phyloP scores from a whole-genome alignment of 2,113 vertebrate species.

The Eclectus roratus region DNA sequence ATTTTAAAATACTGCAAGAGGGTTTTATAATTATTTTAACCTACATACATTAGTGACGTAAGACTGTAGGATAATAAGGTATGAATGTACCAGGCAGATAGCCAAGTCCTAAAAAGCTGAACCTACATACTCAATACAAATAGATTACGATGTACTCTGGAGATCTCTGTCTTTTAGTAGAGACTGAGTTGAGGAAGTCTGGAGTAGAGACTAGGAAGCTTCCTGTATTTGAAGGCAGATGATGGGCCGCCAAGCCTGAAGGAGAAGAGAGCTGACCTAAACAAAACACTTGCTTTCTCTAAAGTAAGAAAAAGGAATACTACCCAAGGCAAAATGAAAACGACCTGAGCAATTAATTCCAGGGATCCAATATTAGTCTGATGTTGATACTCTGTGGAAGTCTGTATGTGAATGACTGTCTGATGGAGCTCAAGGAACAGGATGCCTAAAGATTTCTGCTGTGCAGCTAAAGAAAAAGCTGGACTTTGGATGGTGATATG shows the following conservation, averaged over 20 bases:
- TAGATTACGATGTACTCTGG: not conserved
- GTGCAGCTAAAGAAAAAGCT: not conserved
- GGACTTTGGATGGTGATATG: not conserved
- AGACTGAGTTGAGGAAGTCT: not conserved
- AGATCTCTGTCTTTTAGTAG: accelerated
- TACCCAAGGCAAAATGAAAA: not conserved
- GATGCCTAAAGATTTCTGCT: not conserved
- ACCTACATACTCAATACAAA: too few species aligned
- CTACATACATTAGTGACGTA: not conserved
- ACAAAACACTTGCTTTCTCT: not conserved
- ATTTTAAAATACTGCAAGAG: not conserved
- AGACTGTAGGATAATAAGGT: not conserved
- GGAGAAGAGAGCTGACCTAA: not conserved
- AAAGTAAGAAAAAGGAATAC: not conserved
- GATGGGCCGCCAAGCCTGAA: not conserved
- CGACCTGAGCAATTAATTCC: not conserved
- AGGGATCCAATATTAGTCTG: not conserved
- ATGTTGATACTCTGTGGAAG: not conserved
- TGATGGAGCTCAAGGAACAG: not conserved
- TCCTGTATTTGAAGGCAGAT: not conserved
- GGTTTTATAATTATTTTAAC: not conserved
- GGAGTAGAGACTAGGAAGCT: not conserved
- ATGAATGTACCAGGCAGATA: not conserved
- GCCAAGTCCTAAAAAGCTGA: not conserved
- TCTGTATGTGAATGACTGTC: not conserved